Base-by-base conservation (phyloP, 2,113 vertebrate genomes). In the Oncorhynchus gorbuscha region DNA sequence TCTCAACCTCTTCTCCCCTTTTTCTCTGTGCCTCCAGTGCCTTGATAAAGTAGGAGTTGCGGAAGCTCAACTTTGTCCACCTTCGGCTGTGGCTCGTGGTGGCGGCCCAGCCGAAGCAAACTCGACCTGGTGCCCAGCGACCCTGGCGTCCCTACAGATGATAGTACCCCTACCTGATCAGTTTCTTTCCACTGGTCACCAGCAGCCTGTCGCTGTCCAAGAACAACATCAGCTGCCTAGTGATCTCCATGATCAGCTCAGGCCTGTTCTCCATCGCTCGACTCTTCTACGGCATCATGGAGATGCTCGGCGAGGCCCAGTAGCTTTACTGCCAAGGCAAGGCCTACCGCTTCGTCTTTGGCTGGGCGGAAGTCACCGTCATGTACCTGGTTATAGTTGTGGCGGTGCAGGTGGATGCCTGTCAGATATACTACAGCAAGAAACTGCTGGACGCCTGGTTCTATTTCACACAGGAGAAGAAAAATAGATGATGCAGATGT, bases 401-500 rank as follows among this genome's bases (percentile, higher is more conserved):
- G 55, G 96, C 95, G 0, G 93, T 97, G 49, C 98, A 99, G 87
- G 96, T 98, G 75, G 97, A 99, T 0, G 95, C 93, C 74, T 99
- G 97, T 97, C 97, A 99, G 81, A 91, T 99, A 71, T 98, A 98
- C 87, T 99, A 98, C 91, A 97, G 97, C 93, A 99, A 99, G 89
- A 98, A 97, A 84, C 93, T 99, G 7, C 90, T 99, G 83, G 97
- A 99, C 92, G 97, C 98, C 11, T 99, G 98, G 97, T 99, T 99
- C 78, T 93, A 93, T 74, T 93, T 95, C 89, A 99, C 98, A n/a
- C 97, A 98, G 85, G 97, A 98, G 88, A 99, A 98, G 87, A 99
- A 93, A 88, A 93, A 93, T 85, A 94, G 94, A 83, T 94, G 83
- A 89, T 48, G 18, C 8, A 3, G 26, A 13, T 6, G 30, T 39